Base-by-base conservation (phyloP, 2,888 invertebrate genomes). In the Tachina grossa region DNA sequence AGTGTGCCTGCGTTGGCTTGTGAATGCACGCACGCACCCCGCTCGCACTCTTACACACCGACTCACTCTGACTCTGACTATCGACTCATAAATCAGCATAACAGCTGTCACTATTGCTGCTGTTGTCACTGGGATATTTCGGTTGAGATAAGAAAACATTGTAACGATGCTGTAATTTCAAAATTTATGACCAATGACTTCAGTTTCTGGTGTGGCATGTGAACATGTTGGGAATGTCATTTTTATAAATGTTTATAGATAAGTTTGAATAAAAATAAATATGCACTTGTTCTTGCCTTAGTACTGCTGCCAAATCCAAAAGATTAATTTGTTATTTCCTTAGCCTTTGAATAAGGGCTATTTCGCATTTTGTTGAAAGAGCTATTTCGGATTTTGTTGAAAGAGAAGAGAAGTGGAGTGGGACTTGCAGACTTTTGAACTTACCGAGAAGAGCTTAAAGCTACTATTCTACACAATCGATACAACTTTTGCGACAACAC, bases 41-140 rank as follows among this genome's bases (percentile, higher is more conserved):
- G 68, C 16, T 66, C 6, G 9, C 13, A 14, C 31, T 45, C 59
- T 31, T 6, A 31, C 31, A 31, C 31, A 31, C 31, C 31, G 31
- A 31, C 31, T 31, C 6, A 31, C 31, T 31, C 3, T 31, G 31
- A 31, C n/a, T n/a, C n/a, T 31, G 31, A 43, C 16, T 13, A 39
- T 16, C n/a, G 71, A 6, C 31, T 76, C 83, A 85, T 85, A 85
- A 85, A 85, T 85, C 85, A 85, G 72, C 79, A 47, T 57, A 83
- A 82, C 78, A 78, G 65, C 77, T 83, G 83, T 83, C 83, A 83
- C 77, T 78, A 43, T 22, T 77, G 61, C 43, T 43, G 57, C 49
- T 45, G 51, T 57, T 78, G 77, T 83, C 83, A 66, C 43, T 71
- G n/a, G 22, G 45, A 59, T 72, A 77, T 77, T 83, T 66, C 39